Percentiles rank a stretch among this genome's conserved stretches.
Evolutionary conservation across 2,888 invertebrate genomes (phyloP).

Genomic region (Lampropteryx suffumata): DNA sequence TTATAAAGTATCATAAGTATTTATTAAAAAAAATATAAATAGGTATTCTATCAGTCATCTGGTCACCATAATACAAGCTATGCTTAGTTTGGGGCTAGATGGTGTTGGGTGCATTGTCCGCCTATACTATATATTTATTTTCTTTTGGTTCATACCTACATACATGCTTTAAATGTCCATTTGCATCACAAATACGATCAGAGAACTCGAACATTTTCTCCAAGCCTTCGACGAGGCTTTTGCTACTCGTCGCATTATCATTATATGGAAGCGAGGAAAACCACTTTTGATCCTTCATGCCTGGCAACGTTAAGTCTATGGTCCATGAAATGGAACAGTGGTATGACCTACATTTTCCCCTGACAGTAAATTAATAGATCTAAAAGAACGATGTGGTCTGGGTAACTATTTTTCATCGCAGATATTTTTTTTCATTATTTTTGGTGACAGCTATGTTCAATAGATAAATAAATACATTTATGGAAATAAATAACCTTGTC

Average conservation of each 20-base stretch:
- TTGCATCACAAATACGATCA: background rate
- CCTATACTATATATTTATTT: too few species aligned
- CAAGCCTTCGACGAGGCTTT: background rate
- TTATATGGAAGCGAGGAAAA: conserved; percentile 10
- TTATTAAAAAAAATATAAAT: too few species aligned
- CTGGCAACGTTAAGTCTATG: conserved; percentile 10
- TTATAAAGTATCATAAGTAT: too few species aligned
- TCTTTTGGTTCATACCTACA: too few species aligned
- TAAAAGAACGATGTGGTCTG: conserved; percentile 4
- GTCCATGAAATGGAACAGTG: conserved; percentile 20
- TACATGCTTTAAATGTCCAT: too few species aligned
- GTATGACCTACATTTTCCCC: conserved; percentile 18
- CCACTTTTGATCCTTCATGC: conserved; percentile 15
- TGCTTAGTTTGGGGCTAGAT: too few species aligned
- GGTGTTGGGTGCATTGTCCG: too few species aligned
- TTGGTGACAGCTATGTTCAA: background rate
- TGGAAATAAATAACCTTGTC: too few species aligned
- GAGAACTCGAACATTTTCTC: background rate
- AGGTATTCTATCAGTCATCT: too few species aligned
- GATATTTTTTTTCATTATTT: conserved; percentile 2
- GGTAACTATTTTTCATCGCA: conserved; percentile 1
- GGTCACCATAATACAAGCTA: too few species aligned
- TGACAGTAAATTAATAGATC: conserved; percentile 19
- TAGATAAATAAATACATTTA: too few species aligned
- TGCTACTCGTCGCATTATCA: conserved; percentile 2